Evolutionary conservation across 2,797 vertebrate genomes (phyloP).

Genomic region (Schizothorax lantsangensis): DNA sequence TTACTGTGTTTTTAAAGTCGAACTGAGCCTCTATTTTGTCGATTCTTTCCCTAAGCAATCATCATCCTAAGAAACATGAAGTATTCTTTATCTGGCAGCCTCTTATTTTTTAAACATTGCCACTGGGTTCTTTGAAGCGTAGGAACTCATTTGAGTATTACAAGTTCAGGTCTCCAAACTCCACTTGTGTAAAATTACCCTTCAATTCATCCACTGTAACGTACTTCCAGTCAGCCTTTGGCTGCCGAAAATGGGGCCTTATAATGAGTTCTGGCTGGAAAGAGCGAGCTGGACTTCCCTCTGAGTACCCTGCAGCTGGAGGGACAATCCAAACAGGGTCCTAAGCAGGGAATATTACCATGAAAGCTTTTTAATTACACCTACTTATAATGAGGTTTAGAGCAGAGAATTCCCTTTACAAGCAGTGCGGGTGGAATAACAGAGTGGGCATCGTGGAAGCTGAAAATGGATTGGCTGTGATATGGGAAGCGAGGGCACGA

Average conservation of each 20-base stretch:
- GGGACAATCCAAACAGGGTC: constrained; percentile 17
- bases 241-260: constrained; percentile 1
- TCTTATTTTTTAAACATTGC: constrained; percentile 2
- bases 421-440: constrained; percentile 15
- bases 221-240: constrained; percentile 29
- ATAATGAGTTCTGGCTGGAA: constrained; percentile 19
- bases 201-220: constrained; percentile 11
- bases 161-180: constrained; percentile 7
- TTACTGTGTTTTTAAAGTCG: neutral
- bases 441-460: constrained; percentile 30
- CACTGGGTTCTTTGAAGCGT: neutral
- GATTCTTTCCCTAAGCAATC: neutral
- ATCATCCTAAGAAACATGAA: neutral
- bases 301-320: constrained; percentile 10
- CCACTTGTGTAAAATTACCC: constrained; percentile 27
- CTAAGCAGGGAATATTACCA: constrained; percentile 36
- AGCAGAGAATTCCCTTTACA: constrained; percentile 29
- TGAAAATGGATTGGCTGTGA: constrained; percentile 36
- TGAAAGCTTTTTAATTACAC: constrained; percentile 49
- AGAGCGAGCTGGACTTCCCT: constrained; percentile 13
- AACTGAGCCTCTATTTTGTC: neutral
- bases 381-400: constrained; percentile 41
- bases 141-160: constrained; percentile 1
- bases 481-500: constrained; percentile 2
- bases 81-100: neutral